Conservation (phyloP, 2,797 vertebrate genomes). For the Thamnophis elegans region DNA sequence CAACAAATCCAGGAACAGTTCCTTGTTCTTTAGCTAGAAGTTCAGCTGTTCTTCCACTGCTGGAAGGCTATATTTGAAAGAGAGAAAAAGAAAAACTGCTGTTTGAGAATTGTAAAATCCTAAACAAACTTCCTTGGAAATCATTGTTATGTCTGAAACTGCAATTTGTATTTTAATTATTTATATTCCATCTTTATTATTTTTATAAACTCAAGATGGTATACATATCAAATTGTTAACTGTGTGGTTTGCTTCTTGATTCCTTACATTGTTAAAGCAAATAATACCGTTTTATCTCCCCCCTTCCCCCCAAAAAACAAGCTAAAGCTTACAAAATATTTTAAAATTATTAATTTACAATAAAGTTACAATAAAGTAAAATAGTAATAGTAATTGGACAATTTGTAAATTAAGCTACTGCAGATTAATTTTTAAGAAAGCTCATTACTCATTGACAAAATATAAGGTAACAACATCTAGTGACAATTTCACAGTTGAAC, state of each 20-base stretch:
- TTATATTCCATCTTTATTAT: not conserved
- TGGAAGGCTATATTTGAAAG: conserved; percentile 83
- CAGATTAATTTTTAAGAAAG: not conserved
- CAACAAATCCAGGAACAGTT: conserved; percentile 91
- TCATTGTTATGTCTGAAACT: not conserved
- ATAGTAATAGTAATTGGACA: not conserved
- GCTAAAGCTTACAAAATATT: not conserved
- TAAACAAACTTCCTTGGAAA: not conserved
- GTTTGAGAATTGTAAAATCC: not conserved
- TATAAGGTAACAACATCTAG: not conserved
- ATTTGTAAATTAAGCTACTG: not conserved
- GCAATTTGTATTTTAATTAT: not conserved
- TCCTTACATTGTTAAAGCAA: not conserved
- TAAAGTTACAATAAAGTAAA: not conserved
- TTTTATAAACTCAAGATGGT: not conserved
- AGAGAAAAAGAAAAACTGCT: not conserved
- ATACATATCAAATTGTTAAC: not conserved
- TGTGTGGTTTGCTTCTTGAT: not conserved
- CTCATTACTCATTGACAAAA: not conserved
- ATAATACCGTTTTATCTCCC: not conserved
- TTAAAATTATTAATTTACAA: not conserved
- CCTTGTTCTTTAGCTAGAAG: conserved; percentile 89
- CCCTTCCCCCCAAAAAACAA: not conserved
- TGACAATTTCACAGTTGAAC: not conserved
- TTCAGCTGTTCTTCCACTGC: conserved; percentile 92